Conservation (phyloP, 2,113 vertebrate genomes). For the Cynopterus brachyotis region DNA sequence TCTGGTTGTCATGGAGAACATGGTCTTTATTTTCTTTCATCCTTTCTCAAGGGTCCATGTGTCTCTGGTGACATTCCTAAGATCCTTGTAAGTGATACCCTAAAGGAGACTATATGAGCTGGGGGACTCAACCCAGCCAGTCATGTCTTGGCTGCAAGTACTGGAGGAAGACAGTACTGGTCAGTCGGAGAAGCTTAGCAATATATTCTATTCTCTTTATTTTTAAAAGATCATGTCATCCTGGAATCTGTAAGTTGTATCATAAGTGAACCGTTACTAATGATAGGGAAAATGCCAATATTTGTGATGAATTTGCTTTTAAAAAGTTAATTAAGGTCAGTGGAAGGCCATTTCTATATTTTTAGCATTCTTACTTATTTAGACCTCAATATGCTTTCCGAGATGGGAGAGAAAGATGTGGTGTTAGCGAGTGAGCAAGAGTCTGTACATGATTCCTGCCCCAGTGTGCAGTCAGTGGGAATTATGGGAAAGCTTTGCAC, state of each 20-base stretch:
- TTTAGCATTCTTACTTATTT: neutral
- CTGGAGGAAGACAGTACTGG: neutral
- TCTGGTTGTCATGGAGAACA: neutral
- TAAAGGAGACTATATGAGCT: neutral
- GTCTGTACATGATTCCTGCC: neutral
- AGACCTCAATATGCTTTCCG: neutral
- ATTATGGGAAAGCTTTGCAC: accelerated
- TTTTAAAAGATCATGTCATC: neutral
- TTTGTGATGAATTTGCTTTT: neutral
- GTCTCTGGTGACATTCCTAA: neutral
- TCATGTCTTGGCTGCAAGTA: neutral
- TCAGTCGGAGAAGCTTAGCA: neutral
- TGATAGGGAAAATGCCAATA: neutral
- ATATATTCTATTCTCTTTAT: neutral
- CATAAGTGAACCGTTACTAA: neutral
- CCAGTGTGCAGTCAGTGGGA: neutral
- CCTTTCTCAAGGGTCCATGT: neutral
- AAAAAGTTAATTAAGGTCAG: neutral
- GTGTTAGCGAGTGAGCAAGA: neutral
- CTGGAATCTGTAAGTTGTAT: neutral
- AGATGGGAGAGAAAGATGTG: neutral
- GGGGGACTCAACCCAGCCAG: neutral
- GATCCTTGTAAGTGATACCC: neutral
- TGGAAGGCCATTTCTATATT: neutral
- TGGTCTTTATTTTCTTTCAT: neutral